These are phyloP conservation scores for Caenorhabditis auriculariae DNA, from an alignment of 2,888 invertebrate genomes.

Conservation along the genomic window DNA sequence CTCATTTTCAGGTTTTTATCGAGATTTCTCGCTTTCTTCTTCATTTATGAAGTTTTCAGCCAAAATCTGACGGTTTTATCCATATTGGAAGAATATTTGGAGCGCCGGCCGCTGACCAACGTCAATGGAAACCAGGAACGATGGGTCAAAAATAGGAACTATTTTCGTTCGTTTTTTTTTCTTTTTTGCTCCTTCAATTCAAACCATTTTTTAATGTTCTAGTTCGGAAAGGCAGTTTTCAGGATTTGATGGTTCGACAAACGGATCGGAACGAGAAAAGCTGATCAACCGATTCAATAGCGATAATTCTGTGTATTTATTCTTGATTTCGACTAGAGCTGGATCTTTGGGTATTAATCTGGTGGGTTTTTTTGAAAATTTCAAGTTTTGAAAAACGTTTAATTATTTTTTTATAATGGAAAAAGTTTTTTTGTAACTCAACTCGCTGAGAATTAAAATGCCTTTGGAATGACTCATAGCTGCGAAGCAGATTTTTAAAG, in stretches of 20 bases:
- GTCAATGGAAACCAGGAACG: slow-evolving; percentile 13
- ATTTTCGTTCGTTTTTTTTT: slow-evolving; percentile 83
- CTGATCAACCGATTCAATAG: slow-evolving; percentile 93
- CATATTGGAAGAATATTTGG: slow-evolving; percentile 88
- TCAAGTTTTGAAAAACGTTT: no score
- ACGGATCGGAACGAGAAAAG: slow-evolving; percentile 89
- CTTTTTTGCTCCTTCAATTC: no score
- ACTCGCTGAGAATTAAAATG: no score
- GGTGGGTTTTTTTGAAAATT: slow-evolving; percentile 69
- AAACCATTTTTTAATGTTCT: no score
- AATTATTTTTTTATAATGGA: no score
- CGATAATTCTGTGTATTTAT: slow-evolving; percentile 82
- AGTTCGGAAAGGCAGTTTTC: slow-evolving; percentile 9
- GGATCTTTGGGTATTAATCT: slow-evolving; percentile 81
- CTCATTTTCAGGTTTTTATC: slow-evolving; percentile 74
- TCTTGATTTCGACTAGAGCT: slow-evolving; percentile 83
- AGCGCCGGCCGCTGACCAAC: slow-evolving; percentile 71
- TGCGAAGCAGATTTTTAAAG: no score
- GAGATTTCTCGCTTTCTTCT: slow-evolving; percentile 1
- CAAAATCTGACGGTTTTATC: slow-evolving; percentile 92
- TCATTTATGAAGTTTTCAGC: slow-evolving; percentile 72
- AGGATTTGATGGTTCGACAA: slow-evolving; percentile 93
- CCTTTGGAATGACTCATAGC: no score
- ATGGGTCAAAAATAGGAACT: slow-evolving; percentile 84
- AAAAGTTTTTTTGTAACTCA: no score